phyloP scores from a whole-genome alignment of 2,113 vertebrate species.

The Urocolius indicus region DNA sequence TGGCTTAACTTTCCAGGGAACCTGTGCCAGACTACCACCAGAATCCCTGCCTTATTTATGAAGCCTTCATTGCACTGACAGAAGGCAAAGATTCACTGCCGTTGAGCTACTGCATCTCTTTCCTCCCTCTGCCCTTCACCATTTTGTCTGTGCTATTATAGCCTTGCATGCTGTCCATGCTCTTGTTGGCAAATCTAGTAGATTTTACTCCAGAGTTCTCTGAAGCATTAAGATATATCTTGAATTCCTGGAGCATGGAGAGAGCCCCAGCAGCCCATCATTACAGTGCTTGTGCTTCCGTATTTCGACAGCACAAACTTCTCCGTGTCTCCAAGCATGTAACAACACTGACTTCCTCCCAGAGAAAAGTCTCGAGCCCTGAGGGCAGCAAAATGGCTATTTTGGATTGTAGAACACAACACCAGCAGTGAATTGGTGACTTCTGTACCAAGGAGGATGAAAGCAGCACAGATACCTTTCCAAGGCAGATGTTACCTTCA shows the following conservation, averaged over 20 bases:
- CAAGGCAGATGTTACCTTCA: neutral
- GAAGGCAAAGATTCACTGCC: neutral
- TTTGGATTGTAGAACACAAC: neutral
- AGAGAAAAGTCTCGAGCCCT: neutral
- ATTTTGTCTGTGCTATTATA: rapidly evolving
- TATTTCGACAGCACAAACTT: neutral
- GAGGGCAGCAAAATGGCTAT: neutral
- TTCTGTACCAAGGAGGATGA: neutral
- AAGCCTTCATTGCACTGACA: neutral
- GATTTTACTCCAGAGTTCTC: neutral
- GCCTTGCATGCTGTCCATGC: rapidly evolving
- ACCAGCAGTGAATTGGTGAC: neutral
- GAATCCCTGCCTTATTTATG: neutral
- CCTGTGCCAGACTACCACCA: neutral
- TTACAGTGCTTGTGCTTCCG: neutral
- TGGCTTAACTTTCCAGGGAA: neutral
- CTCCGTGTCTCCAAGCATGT: neutral
- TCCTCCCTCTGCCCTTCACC: neutral
- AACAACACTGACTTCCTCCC: neutral
- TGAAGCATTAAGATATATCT: neutral
- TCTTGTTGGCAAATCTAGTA: neutral
- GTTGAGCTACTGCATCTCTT: neutral
- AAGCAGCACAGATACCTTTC: neutral
- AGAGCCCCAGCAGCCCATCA: neutral
- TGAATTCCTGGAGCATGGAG: neutral